These are phyloP conservation scores for Pseudotriccus pelzelni DNA, from an alignment of 2,797 vertebrate species.

Conservation along the genomic window DNA sequence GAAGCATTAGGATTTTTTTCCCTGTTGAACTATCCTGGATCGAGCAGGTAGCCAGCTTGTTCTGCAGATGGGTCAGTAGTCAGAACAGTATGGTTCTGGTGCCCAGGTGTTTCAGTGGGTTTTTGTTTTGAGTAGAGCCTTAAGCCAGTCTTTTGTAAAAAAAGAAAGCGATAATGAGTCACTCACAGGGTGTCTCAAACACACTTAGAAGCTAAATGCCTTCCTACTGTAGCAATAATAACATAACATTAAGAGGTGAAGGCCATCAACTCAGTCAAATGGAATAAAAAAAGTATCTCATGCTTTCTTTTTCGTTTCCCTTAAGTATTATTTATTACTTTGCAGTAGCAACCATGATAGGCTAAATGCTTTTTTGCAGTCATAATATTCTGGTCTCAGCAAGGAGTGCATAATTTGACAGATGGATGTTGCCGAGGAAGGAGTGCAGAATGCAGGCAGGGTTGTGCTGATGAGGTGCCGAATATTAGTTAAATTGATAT, in stretches of 20 bases:
- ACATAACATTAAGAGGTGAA: neutral
- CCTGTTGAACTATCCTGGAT: neutral
- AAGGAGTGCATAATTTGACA: conserved; percentile 3
- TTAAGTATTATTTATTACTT: conserved; percentile 7
- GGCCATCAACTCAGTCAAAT: neutral
- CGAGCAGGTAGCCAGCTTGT: neutral
- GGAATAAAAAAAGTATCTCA: neutral
- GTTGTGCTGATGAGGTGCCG: neutral
- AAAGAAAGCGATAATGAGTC: neutral
- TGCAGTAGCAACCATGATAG: neutral
- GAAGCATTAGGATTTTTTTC: neutral
- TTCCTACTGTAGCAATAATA: conserved; percentile 23
- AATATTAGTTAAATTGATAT: neutral
- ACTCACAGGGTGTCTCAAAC: conserved; percentile 25
- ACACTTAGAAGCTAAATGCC: conserved; percentile 16
- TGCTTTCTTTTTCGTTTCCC: neutral
- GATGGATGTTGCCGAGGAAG: neutral
- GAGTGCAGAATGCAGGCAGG: neutral
- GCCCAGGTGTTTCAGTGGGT: neutral
- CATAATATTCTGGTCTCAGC: conserved; percentile 9
- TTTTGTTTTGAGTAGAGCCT: neutral
- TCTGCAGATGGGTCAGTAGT: conserved; percentile 2
- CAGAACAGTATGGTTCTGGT: neutral
- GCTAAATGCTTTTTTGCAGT: conserved; percentile 16
- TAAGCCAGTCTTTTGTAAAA: neutral